Conservation (phyloP, 2,888 invertebrate species). For the Dynastes tityus region DNA sequence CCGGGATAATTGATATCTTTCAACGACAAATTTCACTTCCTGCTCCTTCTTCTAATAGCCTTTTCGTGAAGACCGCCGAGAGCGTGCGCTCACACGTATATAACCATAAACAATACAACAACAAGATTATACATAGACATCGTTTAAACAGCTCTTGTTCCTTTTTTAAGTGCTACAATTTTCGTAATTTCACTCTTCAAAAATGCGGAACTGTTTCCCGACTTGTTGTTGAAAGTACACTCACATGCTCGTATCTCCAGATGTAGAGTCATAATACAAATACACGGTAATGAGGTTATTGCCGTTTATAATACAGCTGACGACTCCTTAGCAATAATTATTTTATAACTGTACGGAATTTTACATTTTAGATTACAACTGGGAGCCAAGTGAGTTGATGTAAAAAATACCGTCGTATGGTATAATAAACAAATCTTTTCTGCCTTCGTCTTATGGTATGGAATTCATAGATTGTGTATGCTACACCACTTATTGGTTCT, state of each 20-base stretch:
- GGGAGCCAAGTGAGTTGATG: slow-evolving; percentile 22
- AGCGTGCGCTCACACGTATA: slow-evolving; percentile 3
- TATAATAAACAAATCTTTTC: slow-evolving; percentile 26
- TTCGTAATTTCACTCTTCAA: slow-evolving; percentile 51
- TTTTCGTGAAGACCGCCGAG: slow-evolving; percentile 17
- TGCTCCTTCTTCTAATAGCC: slow-evolving; percentile 7
- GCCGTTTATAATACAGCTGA: slow-evolving; percentile 40
- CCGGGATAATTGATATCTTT: slow-evolving; percentile 10
- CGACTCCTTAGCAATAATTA: slow-evolving; percentile 46
- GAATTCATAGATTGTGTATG: slow-evolving; percentile 22
- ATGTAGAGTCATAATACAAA: neutral
- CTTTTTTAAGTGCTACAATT: slow-evolving; percentile 44
- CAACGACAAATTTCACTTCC: slow-evolving; percentile 2
- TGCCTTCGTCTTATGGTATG: neutral
- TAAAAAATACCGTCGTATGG: slow-evolving; percentile 20
- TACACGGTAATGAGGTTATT: slow-evolving; percentile 48
- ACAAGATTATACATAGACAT: slow-evolving; percentile 10
- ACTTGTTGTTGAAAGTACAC: slow-evolving; percentile 11
- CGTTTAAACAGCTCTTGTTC: slow-evolving; percentile 21
- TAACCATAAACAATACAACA: slow-evolving; percentile 14
- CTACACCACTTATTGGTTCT: neutral
- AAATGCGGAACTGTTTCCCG: slow-evolving; percentile 52
- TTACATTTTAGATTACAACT: slow-evolving; percentile 9
- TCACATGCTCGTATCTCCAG: neutral
- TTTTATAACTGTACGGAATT: slow-evolving; percentile 48